Base-by-base conservation (phyloP, 2,113 vertebrate species). In the Sclerurus mexicanus region DNA sequence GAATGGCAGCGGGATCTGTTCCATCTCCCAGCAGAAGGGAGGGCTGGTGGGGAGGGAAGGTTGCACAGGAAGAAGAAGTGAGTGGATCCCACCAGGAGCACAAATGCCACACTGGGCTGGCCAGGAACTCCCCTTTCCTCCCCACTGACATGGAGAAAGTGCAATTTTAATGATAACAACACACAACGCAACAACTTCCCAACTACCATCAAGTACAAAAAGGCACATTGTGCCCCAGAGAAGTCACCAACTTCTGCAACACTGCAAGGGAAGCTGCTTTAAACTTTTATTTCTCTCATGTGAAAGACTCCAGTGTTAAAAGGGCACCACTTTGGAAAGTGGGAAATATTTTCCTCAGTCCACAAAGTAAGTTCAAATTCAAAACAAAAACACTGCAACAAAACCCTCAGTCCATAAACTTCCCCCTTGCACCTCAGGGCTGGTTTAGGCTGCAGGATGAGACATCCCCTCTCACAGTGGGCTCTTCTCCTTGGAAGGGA, bases 211-310 rank as follows among this genome's bases (percentile, higher is more conserved):
- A 0, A 6, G 13, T 2, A 12, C 21, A 35, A 49, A 37, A 44
- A 28, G 31, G 49, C 22, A 18, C 17, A 3, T 25, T 12, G 25
- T 33, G 12, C 37, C 7, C 3, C 40, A 33, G 55, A 71, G 33
- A n/a, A 18, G 30, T 2, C 44, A 14, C 46, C 30, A 4, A 1
- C 11, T 40, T 37, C 63, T 80, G 68, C 82, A 37, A 12, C 2
- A 17, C 21, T 67, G 60, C 37, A 14, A 6, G 50, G 74, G 28
- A 44, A 55, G 49, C 63, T 39, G 25, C 4, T 82, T 44, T 20
- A 9, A 55, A 28, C 33, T 3, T 33, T 25, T 5, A 1, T 47
- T n/a, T 28, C 46, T 58, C 39, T 17, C 1, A 2, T 0, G 8
- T 3, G 46, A 80, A 76, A 84, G 35, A 4, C 25, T 37, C 50